Evolutionary conservation across 2,888 invertebrate species (phyloP), one percentile per base, ranked within the genome.

Genomic region (Pardosa pseudoannulata): DNA sequence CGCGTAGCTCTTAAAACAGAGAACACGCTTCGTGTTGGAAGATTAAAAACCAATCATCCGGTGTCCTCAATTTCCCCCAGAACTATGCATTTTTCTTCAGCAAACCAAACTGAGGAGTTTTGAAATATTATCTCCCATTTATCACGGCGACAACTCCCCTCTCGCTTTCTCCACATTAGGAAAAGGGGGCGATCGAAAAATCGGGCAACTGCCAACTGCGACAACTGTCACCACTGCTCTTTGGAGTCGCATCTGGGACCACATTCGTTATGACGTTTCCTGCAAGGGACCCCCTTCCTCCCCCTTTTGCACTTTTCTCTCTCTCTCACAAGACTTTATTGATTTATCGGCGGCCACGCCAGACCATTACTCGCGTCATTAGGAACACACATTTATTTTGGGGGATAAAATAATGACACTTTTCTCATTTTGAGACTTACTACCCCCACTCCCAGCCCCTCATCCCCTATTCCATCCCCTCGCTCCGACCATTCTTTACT

Each of bases 351-450:
- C 39, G 83, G 83, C 80, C 68, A 71, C 41, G 72, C 83, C 71
- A 56, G 83, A 83, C 83, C 83, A 83, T 83, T 83, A 83, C 83
- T 73, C 83, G 78, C 46, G 83, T 83, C 83, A 83, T 83, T 83
- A 83, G 83, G 83, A 76, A 72, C 83, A 72, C 83, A 78, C 83
- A 83, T 83, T 83, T 83, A 83, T 83, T 83, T 83, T 73, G 78
- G 83, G 56, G 83, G 83, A 83, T 83, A 83, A 83, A 83, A 83
- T 83, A 83, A 83, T 83, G 83, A 83, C 83, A 83, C 83, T 83
- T 83, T 83, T 83, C 83, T 83, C 83, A 83, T 83, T 83, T 83
- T 78, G 82, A 74, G 74, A 73, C 80, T 80, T 41, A 23, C 41
- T 41, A 19, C 11, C 29, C 41, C 36, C 27, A 32, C 39, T 46